Evolutionary conservation across 2,888 invertebrate genomes (phyloP).

Genomic region (Autographa gamma): DNA sequence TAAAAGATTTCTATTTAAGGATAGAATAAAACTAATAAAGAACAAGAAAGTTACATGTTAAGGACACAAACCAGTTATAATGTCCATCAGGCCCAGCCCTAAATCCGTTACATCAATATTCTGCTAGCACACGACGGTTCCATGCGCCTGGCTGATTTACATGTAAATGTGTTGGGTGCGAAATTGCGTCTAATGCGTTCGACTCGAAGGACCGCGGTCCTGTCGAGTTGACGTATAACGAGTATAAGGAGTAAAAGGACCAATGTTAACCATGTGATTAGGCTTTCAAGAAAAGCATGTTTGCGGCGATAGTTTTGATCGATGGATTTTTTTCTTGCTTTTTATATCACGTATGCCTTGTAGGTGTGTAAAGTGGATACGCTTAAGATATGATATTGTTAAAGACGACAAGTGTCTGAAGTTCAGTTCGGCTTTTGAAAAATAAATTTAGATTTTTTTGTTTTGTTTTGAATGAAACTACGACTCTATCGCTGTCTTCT

Average conservation of each 20-base stretch:
- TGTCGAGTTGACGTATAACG: background rate
- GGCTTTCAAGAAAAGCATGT: background rate
- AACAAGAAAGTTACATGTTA: background rate
- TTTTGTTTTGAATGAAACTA: too few relatives aligned
- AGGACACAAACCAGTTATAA: background rate
- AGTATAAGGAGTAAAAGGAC: slow-evolving; percentile 8
- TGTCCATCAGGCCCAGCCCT: slow-evolving; percentile 30
- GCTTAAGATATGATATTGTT: too few relatives aligned
- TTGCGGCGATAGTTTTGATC: background rate
- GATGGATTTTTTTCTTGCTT: too few relatives aligned
- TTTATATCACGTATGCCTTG: too few relatives aligned
- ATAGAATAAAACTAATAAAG: too few relatives aligned
- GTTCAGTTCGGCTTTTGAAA: too few relatives aligned
- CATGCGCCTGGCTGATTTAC: slow-evolving; percentile 51
- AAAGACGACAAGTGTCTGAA: too few relatives aligned
- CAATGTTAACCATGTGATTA: slow-evolving; percentile 1
- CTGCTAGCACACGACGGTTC: slow-evolving; percentile 34
- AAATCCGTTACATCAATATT: slow-evolving; percentile 49
- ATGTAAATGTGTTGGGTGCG: slow-evolving; percentile 62
- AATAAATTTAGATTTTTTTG: too few relatives aligned
- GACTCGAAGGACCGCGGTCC: slow-evolving; percentile 31
- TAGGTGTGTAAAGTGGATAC: too few relatives aligned
- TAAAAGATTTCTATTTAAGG: too few relatives aligned
- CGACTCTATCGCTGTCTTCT: too few relatives aligned
- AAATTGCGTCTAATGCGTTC: slow-evolving; percentile 45